phyloP scores from a whole-genome alignment of 2,113 vertebrate species.

The Brachionichthys hirsutus region DNA sequence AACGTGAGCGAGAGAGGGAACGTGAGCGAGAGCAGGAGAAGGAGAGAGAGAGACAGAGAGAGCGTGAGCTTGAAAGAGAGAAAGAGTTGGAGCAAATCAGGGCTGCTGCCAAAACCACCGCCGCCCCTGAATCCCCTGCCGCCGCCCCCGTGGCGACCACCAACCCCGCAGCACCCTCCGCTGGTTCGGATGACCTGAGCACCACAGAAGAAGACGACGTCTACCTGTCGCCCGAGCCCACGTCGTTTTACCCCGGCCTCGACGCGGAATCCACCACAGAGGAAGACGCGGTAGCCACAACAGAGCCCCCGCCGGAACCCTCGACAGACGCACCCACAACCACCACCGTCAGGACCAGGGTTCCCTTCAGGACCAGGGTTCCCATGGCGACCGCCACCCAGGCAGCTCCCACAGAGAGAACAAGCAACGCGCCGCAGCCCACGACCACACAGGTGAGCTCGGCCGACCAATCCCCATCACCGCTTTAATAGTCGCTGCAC shows the following conservation, averaged over 20 bases:
- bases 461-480: background rate
- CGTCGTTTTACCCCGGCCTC: conserved; percentile 22
- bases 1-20: conserved; percentile 42
- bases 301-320: conserved; percentile 48
- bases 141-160: conserved; percentile 60
- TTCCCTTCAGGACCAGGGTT: conserved; percentile 61
- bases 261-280: conserved; percentile 53
- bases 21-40: conserved; percentile 45
- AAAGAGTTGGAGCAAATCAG: conserved; percentile 64
- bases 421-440: conserved; percentile 50
- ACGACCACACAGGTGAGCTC: conserved; percentile 67
- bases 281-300: conserved; percentile 46
- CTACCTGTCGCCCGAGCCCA: conserved; percentile 70
- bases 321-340: conserved; percentile 35
- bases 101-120: conserved; percentile 64
- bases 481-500: too few species aligned
- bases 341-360: conserved; percentile 45
- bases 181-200: conserved; percentile 61
- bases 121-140: conserved; percentile 47
- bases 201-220: conserved; percentile 70
- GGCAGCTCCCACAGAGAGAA: conserved; percentile 56
- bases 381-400: conserved; percentile 62
- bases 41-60: conserved; percentile 44
- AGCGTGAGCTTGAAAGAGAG: conserved; percentile 46
- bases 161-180: conserved; percentile 46